Percentiles rank a stretch among this genome's conserved stretches.
These are phyloP conservation scores for Euproctis similis DNA, from an alignment of 2,888 invertebrate genomes.

Conservation along the genomic window DNA sequence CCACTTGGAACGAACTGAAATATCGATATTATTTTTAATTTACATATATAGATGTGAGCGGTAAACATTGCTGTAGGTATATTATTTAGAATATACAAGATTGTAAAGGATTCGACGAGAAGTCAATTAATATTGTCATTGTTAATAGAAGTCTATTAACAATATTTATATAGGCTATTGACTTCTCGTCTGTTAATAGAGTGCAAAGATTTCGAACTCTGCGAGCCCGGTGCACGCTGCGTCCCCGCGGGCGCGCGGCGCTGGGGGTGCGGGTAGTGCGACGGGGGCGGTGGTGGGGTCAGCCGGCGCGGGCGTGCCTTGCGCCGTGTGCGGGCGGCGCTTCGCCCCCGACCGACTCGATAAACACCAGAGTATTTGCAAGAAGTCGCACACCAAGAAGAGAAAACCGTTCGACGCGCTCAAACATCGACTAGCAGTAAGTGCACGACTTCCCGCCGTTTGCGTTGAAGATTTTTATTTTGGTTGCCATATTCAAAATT, in stretches of 20 bases:
- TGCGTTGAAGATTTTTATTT: no score
- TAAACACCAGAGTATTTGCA: conserved; percentile 91
- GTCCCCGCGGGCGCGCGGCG: conserved; percentile 9
- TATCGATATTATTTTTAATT: no score
- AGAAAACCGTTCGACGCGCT: conserved; percentile 94
- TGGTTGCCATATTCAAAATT: no score
- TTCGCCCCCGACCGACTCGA: conserved; percentile 88
- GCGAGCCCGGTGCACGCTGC: neutral
- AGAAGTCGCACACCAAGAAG: conserved; percentile 85
- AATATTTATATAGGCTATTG: no score
- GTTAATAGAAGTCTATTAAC: no score
- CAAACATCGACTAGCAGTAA: conserved; percentile 85
- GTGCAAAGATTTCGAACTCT: neutral
- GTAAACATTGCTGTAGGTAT: no score
- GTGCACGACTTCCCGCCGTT: no score
- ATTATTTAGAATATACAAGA: no score
- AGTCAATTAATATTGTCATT: neutral
- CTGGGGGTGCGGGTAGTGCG: no score
- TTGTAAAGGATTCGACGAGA: no score
- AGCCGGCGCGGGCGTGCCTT: conserved; percentile 50
- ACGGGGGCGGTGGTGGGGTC: conserved; percentile 17
- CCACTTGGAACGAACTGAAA: no score
- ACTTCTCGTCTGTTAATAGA: neutral
- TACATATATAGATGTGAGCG: no score
- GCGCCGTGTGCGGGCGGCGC: conserved; percentile 85